Evolutionary conservation across 2,113 vertebrate genomes (phyloP), one percentile per base, ranked within the genome.

Genomic region (Hyperoodon ampullatus): DNA sequence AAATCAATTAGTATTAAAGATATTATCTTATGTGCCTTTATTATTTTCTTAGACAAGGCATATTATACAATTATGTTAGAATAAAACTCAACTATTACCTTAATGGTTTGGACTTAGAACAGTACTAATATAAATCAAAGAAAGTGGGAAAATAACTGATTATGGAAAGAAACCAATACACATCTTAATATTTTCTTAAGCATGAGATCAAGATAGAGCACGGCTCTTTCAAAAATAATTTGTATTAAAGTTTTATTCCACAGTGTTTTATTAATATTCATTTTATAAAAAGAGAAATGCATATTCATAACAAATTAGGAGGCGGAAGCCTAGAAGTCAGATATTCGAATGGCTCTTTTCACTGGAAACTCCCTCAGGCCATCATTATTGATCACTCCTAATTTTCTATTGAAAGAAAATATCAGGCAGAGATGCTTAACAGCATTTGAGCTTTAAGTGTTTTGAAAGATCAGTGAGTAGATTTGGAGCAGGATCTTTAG

Each of bases 231-330:
- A 87, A 90, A 90, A 90, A 39, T 21, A 85, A 23, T 63, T 74
- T 63, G 16, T 11, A 72, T 71, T 87, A 83, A 66, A 83, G 8
- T 13, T 39, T 83, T 77, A 70, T 68, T 11, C 75, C 77, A 91
- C 7, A 82, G n/a, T 5, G 13, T 70, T 24, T 84, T 72, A 87
- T 68, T 47, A 39, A 87, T 83, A n/a, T 6, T 93, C 12, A 58
- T 94, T 93, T 90, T 90, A 61, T 77, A 74, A 84, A 94, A 91
- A 44, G 9, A 74, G n/a, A 88, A 82, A 93, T 95, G 58, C 42
- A 94, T 98, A 92, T 96, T 94, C 94, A 90, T 95, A 97, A 91
- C 87, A 95, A 97, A 97, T 97, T 97, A 92, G n/a, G 77, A 95
- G 28, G 15, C 39, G 7, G 96, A 78, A 89, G n/a, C 44, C 87